phyloP scores from a whole-genome alignment of 2,797 vertebrate genomes.

The Ispidina picta region DNA sequence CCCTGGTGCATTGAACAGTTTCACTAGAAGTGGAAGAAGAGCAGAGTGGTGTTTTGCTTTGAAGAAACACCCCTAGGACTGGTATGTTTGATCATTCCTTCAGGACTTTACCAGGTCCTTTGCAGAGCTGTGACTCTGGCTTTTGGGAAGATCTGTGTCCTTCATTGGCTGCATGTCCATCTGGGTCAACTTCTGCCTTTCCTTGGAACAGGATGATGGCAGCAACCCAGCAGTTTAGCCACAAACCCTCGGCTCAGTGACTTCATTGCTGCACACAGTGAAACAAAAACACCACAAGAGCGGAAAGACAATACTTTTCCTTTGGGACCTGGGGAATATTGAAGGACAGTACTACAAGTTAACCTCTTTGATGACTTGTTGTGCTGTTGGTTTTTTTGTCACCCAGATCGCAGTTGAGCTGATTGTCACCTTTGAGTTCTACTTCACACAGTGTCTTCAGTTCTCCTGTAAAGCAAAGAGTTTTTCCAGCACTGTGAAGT shows the following conservation, averaged over 20 bases:
- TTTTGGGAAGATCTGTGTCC: neutral
- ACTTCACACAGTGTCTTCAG: neutral
- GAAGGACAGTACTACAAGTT: neutral
- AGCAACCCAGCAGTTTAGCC: neutral
- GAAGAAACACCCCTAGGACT: neutral
- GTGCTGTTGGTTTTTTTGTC: neutral
- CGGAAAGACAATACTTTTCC: neutral
- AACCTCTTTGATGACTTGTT: neutral
- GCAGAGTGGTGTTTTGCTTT: neutral
- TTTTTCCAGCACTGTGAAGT: rapidly evolving
- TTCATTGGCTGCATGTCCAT: neutral
- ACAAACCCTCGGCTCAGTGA: neutral
- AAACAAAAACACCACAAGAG: neutral
- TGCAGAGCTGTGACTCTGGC: neutral
- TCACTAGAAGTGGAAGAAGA: neutral
- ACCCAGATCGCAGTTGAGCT: neutral
- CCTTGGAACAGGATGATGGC: neutral
- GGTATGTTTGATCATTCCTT: neutral
- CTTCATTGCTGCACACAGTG: neutral
- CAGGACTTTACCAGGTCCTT: neutral
- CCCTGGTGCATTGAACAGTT: neutral
- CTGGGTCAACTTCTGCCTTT: neutral
- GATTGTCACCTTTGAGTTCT: neutral
- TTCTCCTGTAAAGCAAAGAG: neutral
- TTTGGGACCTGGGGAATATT: neutral